Conservation (phyloP, 2,113 vertebrate genomes). For the Vulpes lagopus region DNA sequence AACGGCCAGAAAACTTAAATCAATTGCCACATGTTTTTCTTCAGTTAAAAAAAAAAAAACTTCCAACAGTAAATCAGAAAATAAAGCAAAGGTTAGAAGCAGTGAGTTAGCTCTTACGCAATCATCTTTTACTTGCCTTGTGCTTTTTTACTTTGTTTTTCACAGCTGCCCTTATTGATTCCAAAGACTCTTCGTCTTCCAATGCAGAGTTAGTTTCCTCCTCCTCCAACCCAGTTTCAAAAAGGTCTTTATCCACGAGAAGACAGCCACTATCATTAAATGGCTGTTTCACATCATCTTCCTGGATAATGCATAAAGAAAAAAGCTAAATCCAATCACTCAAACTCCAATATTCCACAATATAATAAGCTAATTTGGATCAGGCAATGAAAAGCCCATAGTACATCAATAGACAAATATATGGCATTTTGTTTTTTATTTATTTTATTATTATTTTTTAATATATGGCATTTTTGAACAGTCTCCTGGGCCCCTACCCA, state of each 20-base stretch:
- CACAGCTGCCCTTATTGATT: slow-evolving; percentile 91
- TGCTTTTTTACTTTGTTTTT: slow-evolving; percentile 91
- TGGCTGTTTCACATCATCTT: slow-evolving; percentile 60
- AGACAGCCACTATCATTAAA: slow-evolving; percentile 95
- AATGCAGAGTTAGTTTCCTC: slow-evolving; percentile 75
- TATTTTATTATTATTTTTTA: background rate
- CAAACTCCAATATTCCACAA: slow-evolving; percentile 45
- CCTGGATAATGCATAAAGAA: slow-evolving; percentile 72
- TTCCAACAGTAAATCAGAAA: slow-evolving; percentile 8
- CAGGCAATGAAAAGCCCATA: slow-evolving; percentile 33
- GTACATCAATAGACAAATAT: slow-evolving; percentile 19
- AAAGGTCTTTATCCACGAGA: slow-evolving; percentile 94
- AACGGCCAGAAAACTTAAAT: slow-evolving; percentile 60
- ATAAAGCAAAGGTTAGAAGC: background rate
- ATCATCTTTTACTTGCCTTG: slow-evolving; percentile 85
- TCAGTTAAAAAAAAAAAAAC: slow-evolving; percentile 45
- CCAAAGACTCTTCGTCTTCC: slow-evolving; percentile 93
- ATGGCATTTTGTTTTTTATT: background rate
- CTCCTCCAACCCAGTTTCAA: slow-evolving; percentile 91
- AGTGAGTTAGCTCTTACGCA: background rate
- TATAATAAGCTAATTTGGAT: slow-evolving; percentile 10
- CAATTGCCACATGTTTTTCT: slow-evolving; percentile 45
- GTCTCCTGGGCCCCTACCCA: slow-evolving; percentile 27
- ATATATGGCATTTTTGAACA: slow-evolving; percentile 42
- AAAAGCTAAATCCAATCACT: slow-evolving; percentile 56